A percentile compares a stretch with the other conserved stretches of the same genome.
Evolutionary conservation across 2,888 invertebrate genomes (phyloP).

Genomic region (Pammene fasciana): DNA sequence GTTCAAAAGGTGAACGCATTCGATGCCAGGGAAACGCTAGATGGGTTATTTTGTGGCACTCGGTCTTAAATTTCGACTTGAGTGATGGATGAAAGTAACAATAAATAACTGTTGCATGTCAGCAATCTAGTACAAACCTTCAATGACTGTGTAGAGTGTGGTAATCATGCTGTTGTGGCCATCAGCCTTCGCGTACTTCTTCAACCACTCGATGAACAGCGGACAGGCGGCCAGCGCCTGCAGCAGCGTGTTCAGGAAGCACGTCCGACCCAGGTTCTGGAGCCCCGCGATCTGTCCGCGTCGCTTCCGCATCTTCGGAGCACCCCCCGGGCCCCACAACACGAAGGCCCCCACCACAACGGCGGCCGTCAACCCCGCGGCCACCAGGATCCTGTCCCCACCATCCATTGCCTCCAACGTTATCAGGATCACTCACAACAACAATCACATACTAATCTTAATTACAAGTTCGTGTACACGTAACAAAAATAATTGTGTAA

Average conservation of each 20-base stretch:
- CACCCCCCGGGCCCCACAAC: conserved; percentile 90
- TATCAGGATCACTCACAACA: neutral
- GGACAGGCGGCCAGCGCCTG: conserved; percentile 96
- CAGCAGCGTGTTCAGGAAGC: conserved; percentile 95
- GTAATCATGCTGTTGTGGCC: conserved; percentile 89
- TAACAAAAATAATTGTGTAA: conserved; percentile 29
- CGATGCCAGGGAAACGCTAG: too few relatives aligned
- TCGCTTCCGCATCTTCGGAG: conserved; percentile 84
- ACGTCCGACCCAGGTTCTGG: conserved; percentile 95
- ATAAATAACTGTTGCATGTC: neutral
- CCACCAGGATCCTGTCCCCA: conserved; percentile 90
- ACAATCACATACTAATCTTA: conserved; percentile 21
- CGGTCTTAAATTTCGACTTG: neutral
- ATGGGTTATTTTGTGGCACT: too few relatives aligned
- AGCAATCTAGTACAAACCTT: conserved; percentile 79
- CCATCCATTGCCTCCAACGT: conserved; percentile 83
- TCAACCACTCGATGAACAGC: conserved; percentile 92
- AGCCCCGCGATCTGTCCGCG: conserved; percentile 92
- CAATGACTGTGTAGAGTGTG: conserved; percentile 88
- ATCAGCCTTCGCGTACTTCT: conserved; percentile 83
- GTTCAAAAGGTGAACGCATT: too few relatives aligned
- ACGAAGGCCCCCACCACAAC: conserved; percentile 93
- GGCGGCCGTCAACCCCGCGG: conserved; percentile 91
- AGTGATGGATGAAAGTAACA: conserved; percentile 8
- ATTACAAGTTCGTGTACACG: conserved; percentile 11